phyloP scores from a whole-genome alignment of 2,888 invertebrate species.

The Tridacna crocea region DNA sequence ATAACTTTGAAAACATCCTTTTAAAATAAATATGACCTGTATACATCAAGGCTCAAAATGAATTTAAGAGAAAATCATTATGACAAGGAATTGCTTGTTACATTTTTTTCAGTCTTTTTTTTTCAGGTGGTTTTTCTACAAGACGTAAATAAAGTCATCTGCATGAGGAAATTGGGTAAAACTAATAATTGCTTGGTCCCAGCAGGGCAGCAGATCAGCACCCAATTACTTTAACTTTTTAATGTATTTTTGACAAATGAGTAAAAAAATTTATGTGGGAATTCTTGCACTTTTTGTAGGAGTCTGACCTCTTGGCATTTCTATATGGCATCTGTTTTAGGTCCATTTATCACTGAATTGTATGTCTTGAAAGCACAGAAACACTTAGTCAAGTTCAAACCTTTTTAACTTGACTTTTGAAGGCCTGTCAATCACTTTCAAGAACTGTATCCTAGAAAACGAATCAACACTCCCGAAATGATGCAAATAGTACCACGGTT shows the following conservation, averaged over 20 bases:
- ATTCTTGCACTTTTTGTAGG: constrained; percentile 20
- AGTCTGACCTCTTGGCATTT: constrained; percentile 12
- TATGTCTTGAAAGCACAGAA: neutral
- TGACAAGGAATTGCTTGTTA: neutral
- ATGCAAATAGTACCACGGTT: too few species aligned
- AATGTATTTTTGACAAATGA: constrained; percentile 52
- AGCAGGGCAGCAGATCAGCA: constrained; percentile 10
- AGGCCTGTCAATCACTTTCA: too few species aligned
- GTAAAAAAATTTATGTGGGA: constrained; percentile 28
- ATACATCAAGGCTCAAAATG: too few species aligned
- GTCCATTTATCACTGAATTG: constrained; percentile 10
- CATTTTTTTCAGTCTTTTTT: neutral
- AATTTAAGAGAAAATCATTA: neutral
- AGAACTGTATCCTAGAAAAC: too few species aligned
- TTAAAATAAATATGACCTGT: too few species aligned
- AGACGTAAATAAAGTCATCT: too few species aligned
- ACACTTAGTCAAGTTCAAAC: too few species aligned
- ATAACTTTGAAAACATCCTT: too few species aligned
- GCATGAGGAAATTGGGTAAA: neutral
- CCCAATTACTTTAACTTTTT: constrained; percentile 13
- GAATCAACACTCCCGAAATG: too few species aligned
- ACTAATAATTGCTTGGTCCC: constrained; percentile 5
- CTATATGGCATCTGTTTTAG: constrained; percentile 7
- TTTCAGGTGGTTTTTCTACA: too few species aligned
- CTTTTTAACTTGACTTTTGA: too few species aligned